Base-by-base conservation (phyloP, 2,888 invertebrate genomes). In the Conistra vaccinii region DNA sequence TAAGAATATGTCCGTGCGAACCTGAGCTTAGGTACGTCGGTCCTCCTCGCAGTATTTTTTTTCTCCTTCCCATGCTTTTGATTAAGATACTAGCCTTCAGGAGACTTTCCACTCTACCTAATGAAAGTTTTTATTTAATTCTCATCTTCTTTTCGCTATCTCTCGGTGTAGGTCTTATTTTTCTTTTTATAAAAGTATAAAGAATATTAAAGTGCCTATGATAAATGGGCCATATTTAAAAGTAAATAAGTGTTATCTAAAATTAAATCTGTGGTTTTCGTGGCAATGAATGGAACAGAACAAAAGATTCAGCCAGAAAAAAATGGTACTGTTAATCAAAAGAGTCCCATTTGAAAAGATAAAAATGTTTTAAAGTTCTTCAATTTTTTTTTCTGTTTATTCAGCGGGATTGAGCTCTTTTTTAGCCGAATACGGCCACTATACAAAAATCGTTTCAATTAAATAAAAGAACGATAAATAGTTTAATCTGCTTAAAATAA, bases 221-320 rank as follows among this genome's bases (percentile, higher is more conserved):
- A 79, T 45, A 55, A 76, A 79, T 61, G 60, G 35, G 12, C 45
- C 45, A 26, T 48, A 39, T 61, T 76, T 71, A 39, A 55, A 79
- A 55, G 79, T 48, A 39, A 76, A 42, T 32, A 62, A 26, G 9
- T 10, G 10, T 57, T 42, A 62, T 80, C 74, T 73, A 2, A 55
- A 77, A 73, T 77, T 0, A 63, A 42, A 74, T 80, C 62, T 57
- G 55, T 42, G 73, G 48, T 32, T 73, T 48, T 61, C n/a, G 45
- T 39, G n/a, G 26, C 23, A 53, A 79, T 61, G 20, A 35, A 53
- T 45, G 53, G 20, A 55, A 57, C 55, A 67, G 23, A 57, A 67
- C 0, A 20, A 66, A 67, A 55, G 3, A 45, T 66, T 78, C 2
- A 5, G 26, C 17, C 20, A 32, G 1, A 32, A 81, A 65, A 73